Conservation (phyloP, 1,140 invertebrate genomes). For the Drosophila micromelanica region DNA sequence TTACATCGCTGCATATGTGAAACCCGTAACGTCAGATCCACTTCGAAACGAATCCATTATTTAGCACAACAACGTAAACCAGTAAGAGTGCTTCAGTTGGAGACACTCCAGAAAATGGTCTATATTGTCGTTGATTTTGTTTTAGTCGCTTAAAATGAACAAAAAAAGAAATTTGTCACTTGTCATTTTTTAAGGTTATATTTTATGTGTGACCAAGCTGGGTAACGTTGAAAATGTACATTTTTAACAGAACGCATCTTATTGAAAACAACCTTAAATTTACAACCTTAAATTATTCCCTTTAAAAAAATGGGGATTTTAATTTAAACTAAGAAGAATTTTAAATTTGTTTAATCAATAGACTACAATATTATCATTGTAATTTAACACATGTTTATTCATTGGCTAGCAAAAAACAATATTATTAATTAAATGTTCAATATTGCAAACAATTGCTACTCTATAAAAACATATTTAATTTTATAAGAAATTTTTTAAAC, state of each 20-base stretch:
- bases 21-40: conserved; percentile 28
- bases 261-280: neutral
- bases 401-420: too few relatives aligned
- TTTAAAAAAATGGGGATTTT: neutral
- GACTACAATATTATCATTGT: too few relatives aligned
- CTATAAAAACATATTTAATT: too few relatives aligned
- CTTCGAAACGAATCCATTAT: conserved; percentile 32
- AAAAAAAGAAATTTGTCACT: conserved; percentile 77
- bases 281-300: neutral
- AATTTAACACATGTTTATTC: too few relatives aligned
- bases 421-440: too few relatives aligned
- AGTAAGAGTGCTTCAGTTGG: conserved; percentile 1
- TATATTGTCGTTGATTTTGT: conserved; percentile 35
- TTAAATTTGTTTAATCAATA: neutral
- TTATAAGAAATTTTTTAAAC: neutral
- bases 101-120: conserved; percentile 27
- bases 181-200: conserved; percentile 81
- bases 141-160: conserved; percentile 64
- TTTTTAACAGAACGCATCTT: conserved; percentile 8
- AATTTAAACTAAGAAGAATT: neutral
- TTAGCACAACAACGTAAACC: conserved; percentile 8
- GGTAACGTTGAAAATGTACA: conserved; percentile 28
- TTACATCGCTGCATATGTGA: conserved; percentile 58
- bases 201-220: conserved; percentile 58
- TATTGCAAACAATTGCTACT: too few relatives aligned